Evolutionary conservation across 2,113 vertebrate genomes (phyloP).

Genomic region (Drymodes brunneopygia): DNA sequence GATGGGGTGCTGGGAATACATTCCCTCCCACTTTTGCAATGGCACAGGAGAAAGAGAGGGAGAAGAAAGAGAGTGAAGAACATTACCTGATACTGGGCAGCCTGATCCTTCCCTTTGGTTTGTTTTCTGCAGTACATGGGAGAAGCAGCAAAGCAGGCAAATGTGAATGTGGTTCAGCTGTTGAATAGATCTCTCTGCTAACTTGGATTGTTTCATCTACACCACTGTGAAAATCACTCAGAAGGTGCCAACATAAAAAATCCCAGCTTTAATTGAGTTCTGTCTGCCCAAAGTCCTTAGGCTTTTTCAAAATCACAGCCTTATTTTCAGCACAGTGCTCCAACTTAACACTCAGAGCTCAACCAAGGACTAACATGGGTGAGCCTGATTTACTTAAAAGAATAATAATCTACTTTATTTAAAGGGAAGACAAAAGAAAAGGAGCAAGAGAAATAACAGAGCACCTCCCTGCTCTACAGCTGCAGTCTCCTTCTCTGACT

Average conservation of each 20-base stretch:
- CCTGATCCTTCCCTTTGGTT: not conserved
- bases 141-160: not conserved
- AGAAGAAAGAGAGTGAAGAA: not conserved
- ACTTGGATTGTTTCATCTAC: not conserved
- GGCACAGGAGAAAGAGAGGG: not conserved
- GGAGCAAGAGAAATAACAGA: not conserved
- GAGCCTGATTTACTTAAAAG: not conserved
- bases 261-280: not conserved
- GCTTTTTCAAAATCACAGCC: not conserved
- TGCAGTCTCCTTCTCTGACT: not conserved
- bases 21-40: not conserved
- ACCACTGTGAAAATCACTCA: not conserved
- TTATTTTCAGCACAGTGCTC: not conserved
- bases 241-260: not conserved
- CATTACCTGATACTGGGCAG: not conserved
- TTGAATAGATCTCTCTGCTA: not conserved
- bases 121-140: not conserved
- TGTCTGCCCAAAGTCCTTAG: not conserved
- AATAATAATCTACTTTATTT: not conserved
- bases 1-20: accelerated
- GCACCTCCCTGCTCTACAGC: not conserved
- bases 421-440: not conserved
- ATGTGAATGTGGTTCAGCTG: not conserved
- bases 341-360: not conserved
- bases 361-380: not conserved